Base-by-base conservation (phyloP, 2,888 invertebrate species). In the Leptothorax acervorum region DNA sequence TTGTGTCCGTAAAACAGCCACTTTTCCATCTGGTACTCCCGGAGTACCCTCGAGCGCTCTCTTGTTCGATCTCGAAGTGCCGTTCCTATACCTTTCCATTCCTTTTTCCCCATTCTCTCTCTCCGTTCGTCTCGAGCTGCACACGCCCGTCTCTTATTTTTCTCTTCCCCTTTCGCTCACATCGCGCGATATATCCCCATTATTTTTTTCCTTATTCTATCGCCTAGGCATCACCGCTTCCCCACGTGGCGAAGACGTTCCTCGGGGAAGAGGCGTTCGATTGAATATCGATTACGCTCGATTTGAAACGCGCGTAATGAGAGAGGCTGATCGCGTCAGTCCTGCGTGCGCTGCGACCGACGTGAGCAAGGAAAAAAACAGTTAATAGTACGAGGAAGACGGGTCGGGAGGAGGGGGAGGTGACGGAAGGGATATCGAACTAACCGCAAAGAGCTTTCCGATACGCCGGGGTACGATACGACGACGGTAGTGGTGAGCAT, bases 1-100 rank as follows among this genome's bases (percentile, higher is more conserved):
- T 89, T 89, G 91, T 91, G 89, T 92, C 89, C 92, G 90, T 89
- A 92, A 92, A 92, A 92, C 92, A 92, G 92, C 91, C 92, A 92
- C 91, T 92, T 92, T 92, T 89, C 90, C 86, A 87, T 83, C 87
- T 79, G 85, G 86, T 87, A 89, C 87, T 90, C 85, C 84, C 88
- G 12, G 85, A 92, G 91, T 86, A 87, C 89, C 87, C 91, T 92
- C 90, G 88, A 92, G 90, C 86, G 89, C 89, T 92, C 91, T 92
- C 66, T 92, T 92, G 92, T 92, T 92, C 91, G 91, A 92, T 89
- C 87, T 85, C 85, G 87, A 88, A 86, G 87, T 79, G 76, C 87
- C 84, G 65, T 86, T 85, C 83, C 84, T 66, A 81, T 35, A 5
- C 74, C 71, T 86, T 84, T 73, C 53, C 15, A 35, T 78, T 87